These are phyloP conservation scores for Catalaphyllia jardinei DNA, from an alignment of 64 coral and sea anemone genomes.

Conservation along the genomic window DNA sequence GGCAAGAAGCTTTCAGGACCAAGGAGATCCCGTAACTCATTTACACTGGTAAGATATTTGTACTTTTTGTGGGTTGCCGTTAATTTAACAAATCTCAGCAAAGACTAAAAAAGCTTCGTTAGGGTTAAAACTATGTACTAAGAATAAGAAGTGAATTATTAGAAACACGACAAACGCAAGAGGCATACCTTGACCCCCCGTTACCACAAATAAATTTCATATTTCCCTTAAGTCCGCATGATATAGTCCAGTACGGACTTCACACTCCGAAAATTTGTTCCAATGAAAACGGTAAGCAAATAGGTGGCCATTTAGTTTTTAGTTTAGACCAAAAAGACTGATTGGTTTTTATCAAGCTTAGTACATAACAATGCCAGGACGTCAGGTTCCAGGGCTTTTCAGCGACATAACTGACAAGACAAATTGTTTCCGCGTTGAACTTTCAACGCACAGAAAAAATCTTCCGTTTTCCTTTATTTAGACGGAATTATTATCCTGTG, in stretches of 20 bases:
- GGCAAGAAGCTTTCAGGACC: constrained; percentile 15
- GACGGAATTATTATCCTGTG: not conserved
- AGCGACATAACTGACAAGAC: not conserved
- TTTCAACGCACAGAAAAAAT: not conserved
- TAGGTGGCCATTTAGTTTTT: not conserved
- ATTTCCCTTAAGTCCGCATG: not conserved
- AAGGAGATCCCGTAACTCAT: not conserved
- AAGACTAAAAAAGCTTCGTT: not conserved
- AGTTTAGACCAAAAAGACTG: too few species aligned
- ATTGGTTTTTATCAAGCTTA: not conserved
- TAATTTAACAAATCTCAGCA: not conserved
- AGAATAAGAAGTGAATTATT: not conserved
- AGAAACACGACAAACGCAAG: not conserved
- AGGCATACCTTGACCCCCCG: not conserved
- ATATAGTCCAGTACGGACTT: not conserved
- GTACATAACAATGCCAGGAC: not conserved
- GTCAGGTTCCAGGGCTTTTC: too few species aligned
- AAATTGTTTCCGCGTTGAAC: constrained; percentile 13
- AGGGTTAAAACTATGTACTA: not conserved
- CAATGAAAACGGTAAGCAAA: not conserved
- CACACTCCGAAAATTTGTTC: not conserved
- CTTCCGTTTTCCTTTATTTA: constrained; percentile 8
- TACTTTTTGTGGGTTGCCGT: not conserved
- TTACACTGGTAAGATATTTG: not conserved
- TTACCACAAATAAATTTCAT: not conserved